Conservation (phyloP, 1,140 invertebrate genomes). For the Drosophila busckii region DNA sequence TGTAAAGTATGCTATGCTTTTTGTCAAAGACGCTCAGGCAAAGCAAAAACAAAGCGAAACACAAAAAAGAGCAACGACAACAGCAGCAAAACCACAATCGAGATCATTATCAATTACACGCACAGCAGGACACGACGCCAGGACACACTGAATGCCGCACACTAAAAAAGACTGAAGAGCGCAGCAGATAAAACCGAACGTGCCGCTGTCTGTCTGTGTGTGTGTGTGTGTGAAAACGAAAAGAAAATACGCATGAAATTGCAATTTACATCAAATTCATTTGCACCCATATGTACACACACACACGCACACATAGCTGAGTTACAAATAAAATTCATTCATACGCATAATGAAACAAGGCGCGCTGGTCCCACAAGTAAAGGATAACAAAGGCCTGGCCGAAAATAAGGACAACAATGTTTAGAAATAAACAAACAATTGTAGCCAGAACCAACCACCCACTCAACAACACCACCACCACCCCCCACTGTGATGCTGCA, state of each 20-base stretch:
- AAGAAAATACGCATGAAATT: slow-evolving; percentile 76
- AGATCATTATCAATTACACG: slow-evolving; percentile 76
- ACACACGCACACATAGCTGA: slow-evolving; percentile 17
- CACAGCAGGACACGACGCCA: slow-evolving; percentile 60
- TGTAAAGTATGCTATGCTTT: slow-evolving; percentile 47
- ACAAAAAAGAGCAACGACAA: slow-evolving; percentile 38
- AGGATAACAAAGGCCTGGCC: slow-evolving; percentile 57
- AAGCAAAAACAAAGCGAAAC: slow-evolving; percentile 42
- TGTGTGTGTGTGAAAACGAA: slow-evolving; percentile 30
- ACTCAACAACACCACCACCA: neutral
- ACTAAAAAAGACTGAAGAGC: slow-evolving; percentile 5
- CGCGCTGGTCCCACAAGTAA: slow-evolving; percentile 42
- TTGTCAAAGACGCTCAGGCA: slow-evolving; percentile 42
- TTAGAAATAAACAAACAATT: slow-evolving; percentile 76
- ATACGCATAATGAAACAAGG: slow-evolving; percentile 70
- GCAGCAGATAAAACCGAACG: neutral
- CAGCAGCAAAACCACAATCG: slow-evolving; percentile 62
- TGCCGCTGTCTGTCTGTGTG: neutral
- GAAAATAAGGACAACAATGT: slow-evolving; percentile 72
- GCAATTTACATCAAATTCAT: slow-evolving; percentile 76
- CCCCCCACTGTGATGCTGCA: too few species aligned
- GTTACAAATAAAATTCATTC: slow-evolving; percentile 74
- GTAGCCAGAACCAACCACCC: slow-evolving; percentile 18
- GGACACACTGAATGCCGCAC: slow-evolving; percentile 37
- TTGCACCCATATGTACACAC: slow-evolving; percentile 64